A percentile compares a stretch with the other conserved stretches of the same genome.
Conservation (phyloP, 2,797 vertebrate genomes). For the Sphenopsis melanotis region DNA sequence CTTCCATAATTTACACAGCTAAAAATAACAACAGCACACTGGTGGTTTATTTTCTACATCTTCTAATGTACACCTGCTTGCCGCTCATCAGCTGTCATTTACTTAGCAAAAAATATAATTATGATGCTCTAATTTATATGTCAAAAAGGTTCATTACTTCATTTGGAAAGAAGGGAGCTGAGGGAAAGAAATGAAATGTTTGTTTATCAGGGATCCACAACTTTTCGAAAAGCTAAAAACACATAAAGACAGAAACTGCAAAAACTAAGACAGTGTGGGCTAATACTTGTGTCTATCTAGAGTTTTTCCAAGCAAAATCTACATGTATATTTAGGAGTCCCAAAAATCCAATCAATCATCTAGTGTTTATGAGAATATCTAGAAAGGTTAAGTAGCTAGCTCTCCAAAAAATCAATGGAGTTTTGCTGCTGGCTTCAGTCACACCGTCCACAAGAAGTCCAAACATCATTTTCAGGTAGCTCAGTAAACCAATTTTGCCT, state of each 20-base stretch:
- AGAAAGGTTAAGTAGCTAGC: not conserved
- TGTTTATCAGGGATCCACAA: not conserved
- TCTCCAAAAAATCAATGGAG: not conserved
- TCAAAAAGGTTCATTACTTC: not conserved
- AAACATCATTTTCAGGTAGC: not conserved
- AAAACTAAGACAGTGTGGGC: not conserved
- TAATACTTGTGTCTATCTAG: accelerated
- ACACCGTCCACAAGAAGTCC: not conserved
- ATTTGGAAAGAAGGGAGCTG: not conserved
- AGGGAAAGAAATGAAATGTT: not conserved
- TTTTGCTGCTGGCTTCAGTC: not conserved
- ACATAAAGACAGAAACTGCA: not conserved
- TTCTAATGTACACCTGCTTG: not conserved
- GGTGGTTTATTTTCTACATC: not conserved
- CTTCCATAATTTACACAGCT: not conserved
- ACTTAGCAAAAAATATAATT: constrained; percentile 10
- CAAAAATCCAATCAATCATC: not conserved
- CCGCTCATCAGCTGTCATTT: not conserved
- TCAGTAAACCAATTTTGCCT: not conserved
- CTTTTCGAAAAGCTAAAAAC: not conserved
- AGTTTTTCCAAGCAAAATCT: not conserved
- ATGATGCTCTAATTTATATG: not conserved
- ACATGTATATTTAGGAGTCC: not conserved
- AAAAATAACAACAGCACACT: not conserved
- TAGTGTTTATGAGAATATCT: not conserved